These are phyloP conservation scores for Petaurus breviceps DNA, from an alignment of 2,113 vertebrate species.

Conservation along the genomic window DNA sequence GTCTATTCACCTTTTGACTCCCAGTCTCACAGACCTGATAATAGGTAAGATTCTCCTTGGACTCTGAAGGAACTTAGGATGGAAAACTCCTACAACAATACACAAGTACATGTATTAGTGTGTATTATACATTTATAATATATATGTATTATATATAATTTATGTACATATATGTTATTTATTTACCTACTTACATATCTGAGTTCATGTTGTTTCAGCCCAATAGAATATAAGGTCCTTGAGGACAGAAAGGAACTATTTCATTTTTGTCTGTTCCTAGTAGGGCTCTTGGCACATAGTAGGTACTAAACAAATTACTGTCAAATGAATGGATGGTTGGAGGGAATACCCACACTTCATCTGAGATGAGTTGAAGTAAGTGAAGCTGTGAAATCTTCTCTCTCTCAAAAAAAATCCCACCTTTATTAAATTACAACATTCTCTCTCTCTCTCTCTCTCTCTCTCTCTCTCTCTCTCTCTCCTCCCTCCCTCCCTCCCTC, in stretches of 20 bases:
- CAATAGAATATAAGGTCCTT: not conserved
- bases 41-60: not conserved
- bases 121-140: not conserved
- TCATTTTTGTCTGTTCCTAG: not conserved
- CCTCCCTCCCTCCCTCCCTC: not conserved
- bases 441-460: conserved; percentile 39
- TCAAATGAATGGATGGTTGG: not conserved
- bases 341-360: not conserved
- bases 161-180: not conserved
- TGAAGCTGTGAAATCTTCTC: conserved; percentile 37
- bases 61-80: not conserved
- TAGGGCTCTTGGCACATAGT: not conserved
- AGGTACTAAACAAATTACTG: not conserved
- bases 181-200: not conserved
- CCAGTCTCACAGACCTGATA: not conserved
- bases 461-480: conserved; percentile 38
- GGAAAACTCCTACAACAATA: not conserved
- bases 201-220: not conserved
- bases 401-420: conserved; percentile 61
- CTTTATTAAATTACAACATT: conserved; percentile 69
- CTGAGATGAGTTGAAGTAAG: not conserved
- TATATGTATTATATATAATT: not conserved
- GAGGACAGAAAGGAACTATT: not conserved
- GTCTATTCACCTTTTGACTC: not conserved
- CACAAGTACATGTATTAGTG: not conserved